Evolutionary conservation across 1,140 invertebrate genomes (phyloP).

Genomic region (Gonatopus flavifemur): DNA sequence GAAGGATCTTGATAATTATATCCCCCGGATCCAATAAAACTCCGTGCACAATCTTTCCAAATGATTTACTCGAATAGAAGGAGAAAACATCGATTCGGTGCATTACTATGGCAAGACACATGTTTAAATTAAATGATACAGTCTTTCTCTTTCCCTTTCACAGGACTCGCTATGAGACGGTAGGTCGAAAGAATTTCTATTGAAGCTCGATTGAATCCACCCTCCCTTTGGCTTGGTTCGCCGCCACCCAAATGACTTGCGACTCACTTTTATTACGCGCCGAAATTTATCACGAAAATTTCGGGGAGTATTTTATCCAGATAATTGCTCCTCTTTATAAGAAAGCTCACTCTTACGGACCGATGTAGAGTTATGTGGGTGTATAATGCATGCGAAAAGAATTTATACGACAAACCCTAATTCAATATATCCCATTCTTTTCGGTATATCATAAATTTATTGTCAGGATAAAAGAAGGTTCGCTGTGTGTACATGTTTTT

Average conservation of each 20-base stretch:
- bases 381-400: too few relatives aligned
- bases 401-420: too few relatives aligned
- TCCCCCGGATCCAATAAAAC: constrained; percentile 14
- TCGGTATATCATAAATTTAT: too few relatives aligned
- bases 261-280: constrained; percentile 45
- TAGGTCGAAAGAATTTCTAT: constrained; percentile 45
- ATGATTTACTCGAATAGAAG: too few relatives aligned
- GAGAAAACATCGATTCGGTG: too few relatives aligned
- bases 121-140: constrained; percentile 42
- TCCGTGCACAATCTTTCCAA: too few relatives aligned
- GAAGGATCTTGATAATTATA: not conserved
- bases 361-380: too few relatives aligned
- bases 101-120: constrained; percentile 26
- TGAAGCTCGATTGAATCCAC: constrained; percentile 40
- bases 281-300: constrained; percentile 47
- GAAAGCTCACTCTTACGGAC: constrained; percentile 27
- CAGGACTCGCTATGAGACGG: not conserved
- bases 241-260: constrained; percentile 43
- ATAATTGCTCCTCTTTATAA: constrained; percentile 47
- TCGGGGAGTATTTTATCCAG: constrained; percentile 42
- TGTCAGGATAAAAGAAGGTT: too few relatives aligned
- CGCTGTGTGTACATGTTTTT: too few relatives aligned
- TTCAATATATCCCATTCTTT: too few relatives aligned
- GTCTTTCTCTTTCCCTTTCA: too few relatives aligned
- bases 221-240: too few relatives aligned